Evolutionary conservation across 92 coral and sea anemone species (phyloP), one percentile per base, ranked within the genome.

Genomic region (Siderastrea siderea): DNA sequence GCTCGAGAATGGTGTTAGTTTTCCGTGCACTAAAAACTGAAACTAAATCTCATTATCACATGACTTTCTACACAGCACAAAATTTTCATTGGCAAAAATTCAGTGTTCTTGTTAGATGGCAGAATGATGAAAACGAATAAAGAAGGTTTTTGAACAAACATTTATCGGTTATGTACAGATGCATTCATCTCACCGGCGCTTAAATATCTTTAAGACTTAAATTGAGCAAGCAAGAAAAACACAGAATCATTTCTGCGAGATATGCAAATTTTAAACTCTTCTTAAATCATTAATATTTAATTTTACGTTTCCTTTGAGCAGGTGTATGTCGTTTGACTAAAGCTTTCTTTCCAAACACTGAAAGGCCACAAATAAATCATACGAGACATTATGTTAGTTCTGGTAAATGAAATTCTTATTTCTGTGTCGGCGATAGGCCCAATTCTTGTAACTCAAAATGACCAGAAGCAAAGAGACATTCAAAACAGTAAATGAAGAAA

Each of bases 191-290:
- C 61, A 55, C 12, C 38, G 38, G 38, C 38, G 12, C 61, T 55
- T 55, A 7, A 7, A 7, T 55, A 13, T 61, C 4, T 14, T 2
- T 13, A 14, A 14, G 6, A 3, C 3, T 61, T 61, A 3, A 14
- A 61, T 5, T 7, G 61, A 55, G 12, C 61, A 65, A n/a, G 4
- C 50, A 26, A 38, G 11, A 52, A 74, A 74, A 12, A 53, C 6
- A n/a, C 47, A 19, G 38, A 52, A 74, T 26, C 47, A 5, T 74
- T 51, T 51, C 61, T 52, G 1, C 17, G 0, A n/a, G 26, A 61
- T 55, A 82, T 82, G 86, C 77, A 82, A 69, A 82, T 82, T 82
- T 70, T 15, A n/a, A 10, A 19, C 4, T 9, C 53, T 65, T 80
- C 64, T 69, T 53, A 10, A 13, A 15, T 47, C 26, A 82, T 82